A percentile compares a stretch with the other conserved stretches of the same genome.
phyloP scores from a whole-genome alignment of 2,888 invertebrate genomes.

The Agrotis ipsilon region DNA sequence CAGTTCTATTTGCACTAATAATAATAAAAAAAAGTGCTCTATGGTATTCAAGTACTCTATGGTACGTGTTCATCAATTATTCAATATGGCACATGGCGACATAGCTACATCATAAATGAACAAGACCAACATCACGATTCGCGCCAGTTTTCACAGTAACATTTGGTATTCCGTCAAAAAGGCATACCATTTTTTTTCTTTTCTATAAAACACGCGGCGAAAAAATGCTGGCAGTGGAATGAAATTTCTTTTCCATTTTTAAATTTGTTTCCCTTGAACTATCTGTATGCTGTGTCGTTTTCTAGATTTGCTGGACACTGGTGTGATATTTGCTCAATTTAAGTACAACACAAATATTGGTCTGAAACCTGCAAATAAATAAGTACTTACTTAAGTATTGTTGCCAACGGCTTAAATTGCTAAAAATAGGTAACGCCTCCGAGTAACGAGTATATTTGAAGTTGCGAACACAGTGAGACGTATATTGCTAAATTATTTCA shows the following conservation, averaged over 20 bases:
- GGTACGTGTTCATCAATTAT: constrained; percentile 25
- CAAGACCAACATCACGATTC: constrained; percentile 11
- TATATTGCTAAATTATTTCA: no score
- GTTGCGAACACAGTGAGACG: no score
- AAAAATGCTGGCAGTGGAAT: constrained; percentile 24
- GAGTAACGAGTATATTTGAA: no score
- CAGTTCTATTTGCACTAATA: neutral
- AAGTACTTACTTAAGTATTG: neutral
- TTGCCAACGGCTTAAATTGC: no score
- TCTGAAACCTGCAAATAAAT: neutral
- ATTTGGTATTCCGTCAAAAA: constrained; percentile 19
- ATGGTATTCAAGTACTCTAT: neutral
- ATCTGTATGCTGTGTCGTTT: constrained; percentile 38
- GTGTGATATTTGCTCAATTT: no score
- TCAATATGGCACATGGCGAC: constrained; percentile 19
- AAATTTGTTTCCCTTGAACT: constrained; percentile 29
- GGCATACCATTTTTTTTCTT: neutral
- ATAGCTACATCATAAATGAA: constrained; percentile 15
- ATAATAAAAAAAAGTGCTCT: no score
- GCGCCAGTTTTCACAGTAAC: constrained; percentile 14
- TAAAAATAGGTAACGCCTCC: no score
- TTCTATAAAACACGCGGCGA: neutral
- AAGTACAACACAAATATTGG: neutral
- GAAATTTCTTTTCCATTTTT: constrained; percentile 25
- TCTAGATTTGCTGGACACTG: constrained; percentile 11